Base-by-base conservation (phyloP, 2,797 vertebrate genomes). In the Pseudomugil gertrudae region DNA sequence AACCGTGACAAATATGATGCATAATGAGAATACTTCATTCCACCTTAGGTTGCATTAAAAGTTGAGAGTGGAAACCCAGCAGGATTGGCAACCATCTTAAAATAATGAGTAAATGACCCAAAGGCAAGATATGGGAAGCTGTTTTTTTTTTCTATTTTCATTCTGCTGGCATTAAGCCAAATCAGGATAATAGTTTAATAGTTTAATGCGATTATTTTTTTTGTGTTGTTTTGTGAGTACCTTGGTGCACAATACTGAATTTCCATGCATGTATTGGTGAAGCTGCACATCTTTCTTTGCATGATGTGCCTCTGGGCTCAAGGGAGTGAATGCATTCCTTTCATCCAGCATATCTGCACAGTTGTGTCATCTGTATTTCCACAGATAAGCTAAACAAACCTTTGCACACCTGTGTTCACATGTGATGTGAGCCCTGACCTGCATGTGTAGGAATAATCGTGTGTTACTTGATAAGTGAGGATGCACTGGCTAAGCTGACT, bases 301-400 rank as follows among this genome's bases (percentile, higher is more conserved):
- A 60, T 62, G 29, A 38, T 56, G 48, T 54, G 48, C 40, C 17
- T 69, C 38, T 54, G 63, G 70, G 63, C 36, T 56, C 29, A 57
- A 59, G 43, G 52, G 26, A 66, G 55, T 7, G 45, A 35, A 63
- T 73, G 11, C 54, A 48, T 74, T 60, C 30, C 57, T 75, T 77
- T 81, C 54, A 76, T 83, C 61, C 69, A 33, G 64, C 58, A 48
- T 61, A 59, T 80, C 57, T 70, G 30, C 47, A 38, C 64, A 36
- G 63, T 51, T 19, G 11, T 62, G 64, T 85, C 73, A 43, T 66
- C 74, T 70, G 69, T 67, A 66, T 69, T 72, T 75, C 32, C 48
- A 61, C 65, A 68, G 78, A 76, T 79, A 79, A 76, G 58, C 66
- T 54, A 66, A 80, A 80, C 74, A 77, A 71, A 74, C 58, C 51